Conservation (phyloP, 1,140 invertebrate species). For the Diorhabda elongata region DNA sequence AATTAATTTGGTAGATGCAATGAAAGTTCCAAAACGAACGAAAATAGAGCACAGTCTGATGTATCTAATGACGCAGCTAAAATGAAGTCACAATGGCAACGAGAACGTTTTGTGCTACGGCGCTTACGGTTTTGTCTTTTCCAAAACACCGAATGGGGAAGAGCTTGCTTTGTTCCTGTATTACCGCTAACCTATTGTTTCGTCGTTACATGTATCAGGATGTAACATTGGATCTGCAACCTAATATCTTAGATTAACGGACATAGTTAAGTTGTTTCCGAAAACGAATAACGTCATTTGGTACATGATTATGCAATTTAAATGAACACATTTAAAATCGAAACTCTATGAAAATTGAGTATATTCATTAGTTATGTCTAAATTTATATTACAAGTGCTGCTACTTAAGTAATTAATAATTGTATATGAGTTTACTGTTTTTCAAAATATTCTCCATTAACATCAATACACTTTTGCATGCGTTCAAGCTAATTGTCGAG, state of each 20-base stretch:
- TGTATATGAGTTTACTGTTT: no score
- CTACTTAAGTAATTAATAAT: no score
- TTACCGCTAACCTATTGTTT: constrained; percentile 17
- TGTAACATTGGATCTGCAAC: constrained; percentile 10
- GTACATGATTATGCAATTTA: no score
- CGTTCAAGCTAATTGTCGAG: no score
- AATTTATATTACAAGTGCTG: no score
- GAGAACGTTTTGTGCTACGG: neutral
- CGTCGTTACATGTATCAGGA: constrained; percentile 8
- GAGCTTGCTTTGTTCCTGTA: constrained; percentile 12
- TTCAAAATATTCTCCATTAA: no score
- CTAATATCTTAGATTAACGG: constrained; percentile 13
- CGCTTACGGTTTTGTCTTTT: constrained; percentile 2
- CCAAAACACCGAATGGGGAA: constrained; percentile 4
- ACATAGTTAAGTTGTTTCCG: neutral
- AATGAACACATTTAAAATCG: no score
- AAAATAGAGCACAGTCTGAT: neutral
- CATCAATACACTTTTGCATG: no score
- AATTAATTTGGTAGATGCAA: constrained; percentile 2
- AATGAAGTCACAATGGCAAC: neutral
- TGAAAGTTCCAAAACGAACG: neutral
- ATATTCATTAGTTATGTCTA: no score
- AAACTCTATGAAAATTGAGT: no score
- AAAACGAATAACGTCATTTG: no score
- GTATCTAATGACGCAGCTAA: neutral